Evolutionary conservation across 2,888 invertebrate species (phyloP).

Genomic region (Melitaea athalia): DNA sequence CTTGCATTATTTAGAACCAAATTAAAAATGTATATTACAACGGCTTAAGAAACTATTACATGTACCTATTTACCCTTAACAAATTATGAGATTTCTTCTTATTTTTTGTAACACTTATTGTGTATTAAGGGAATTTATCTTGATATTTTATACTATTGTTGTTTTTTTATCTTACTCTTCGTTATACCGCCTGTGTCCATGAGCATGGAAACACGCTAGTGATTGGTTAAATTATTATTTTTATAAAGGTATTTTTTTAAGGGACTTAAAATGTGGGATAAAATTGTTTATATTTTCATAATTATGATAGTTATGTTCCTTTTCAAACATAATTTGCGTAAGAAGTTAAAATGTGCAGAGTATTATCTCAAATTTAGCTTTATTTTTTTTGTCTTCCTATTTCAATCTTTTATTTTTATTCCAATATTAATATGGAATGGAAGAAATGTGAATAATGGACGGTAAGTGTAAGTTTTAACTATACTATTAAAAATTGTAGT

Average conservation of each 20-base stretch:
- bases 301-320: not conserved
- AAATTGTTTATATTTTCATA: not conserved
- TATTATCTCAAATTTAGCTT: conserved; percentile 4
- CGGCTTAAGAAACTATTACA: too few species aligned
- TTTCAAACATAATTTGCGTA: not conserved
- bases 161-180: not conserved
- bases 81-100: too few species aligned
- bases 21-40: too few species aligned
- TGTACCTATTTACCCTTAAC: too few species aligned
- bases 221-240: not conserved
- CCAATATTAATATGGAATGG: conserved; percentile 10
- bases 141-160: not conserved
- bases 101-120: too few species aligned
- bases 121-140: not conserved
- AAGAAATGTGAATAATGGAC: conserved; percentile 3
- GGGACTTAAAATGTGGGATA: not conserved
- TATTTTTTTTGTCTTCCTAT: not conserved
- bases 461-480: conserved; percentile 62
- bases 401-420: not conserved
- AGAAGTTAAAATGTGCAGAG: not conserved
- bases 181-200: not conserved
- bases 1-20: too few species aligned
- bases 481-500: conserved; percentile 42
- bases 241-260: not conserved
- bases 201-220: not conserved